A percentile compares a stretch with the other conserved stretches of the same genome.
Conservation (phyloP, 2,888 invertebrate species). For the Ariolimax columbianus region DNA sequence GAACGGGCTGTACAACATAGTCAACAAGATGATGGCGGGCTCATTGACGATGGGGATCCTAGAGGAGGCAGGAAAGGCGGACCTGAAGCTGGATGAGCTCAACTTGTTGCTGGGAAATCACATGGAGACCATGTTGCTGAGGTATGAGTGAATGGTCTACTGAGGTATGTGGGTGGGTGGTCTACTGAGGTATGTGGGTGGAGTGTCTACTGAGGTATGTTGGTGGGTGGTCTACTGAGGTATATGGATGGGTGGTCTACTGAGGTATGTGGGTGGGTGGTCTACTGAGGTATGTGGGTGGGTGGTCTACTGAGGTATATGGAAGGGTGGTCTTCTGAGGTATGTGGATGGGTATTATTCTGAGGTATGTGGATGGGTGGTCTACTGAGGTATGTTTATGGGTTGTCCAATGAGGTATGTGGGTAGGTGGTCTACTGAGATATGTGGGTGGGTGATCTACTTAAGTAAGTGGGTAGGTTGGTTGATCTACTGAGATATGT, state of each 20-base stretch:
- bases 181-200: too few species aligned
- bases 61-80: not conserved
- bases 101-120: slow-evolving; percentile 6
- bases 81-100: slow-evolving; percentile 32
- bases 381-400: too few species aligned
- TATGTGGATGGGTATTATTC: not conserved
- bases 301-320: too few species aligned
- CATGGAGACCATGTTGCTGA: slow-evolving; percentile 31
- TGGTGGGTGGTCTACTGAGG: too few species aligned
- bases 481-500: not conserved
- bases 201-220: too few species aligned
- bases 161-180: not conserved
- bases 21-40: slow-evolving; percentile 33
- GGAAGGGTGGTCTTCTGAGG: too few species aligned
- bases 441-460: not conserved
- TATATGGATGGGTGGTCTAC: not conserved
- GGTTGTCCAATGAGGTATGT: too few species aligned
- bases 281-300: too few species aligned
- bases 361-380: not conserved
- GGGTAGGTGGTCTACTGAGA: too few species aligned
- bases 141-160: not conserved
- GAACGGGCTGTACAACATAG: not conserved
- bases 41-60: not conserved
- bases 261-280: not conserved
- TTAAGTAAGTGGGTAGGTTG: not conserved